These are phyloP conservation scores for Amphilophus citrinellus DNA, from an alignment of 2,113 vertebrate genomes.

Conservation along the genomic window DNA sequence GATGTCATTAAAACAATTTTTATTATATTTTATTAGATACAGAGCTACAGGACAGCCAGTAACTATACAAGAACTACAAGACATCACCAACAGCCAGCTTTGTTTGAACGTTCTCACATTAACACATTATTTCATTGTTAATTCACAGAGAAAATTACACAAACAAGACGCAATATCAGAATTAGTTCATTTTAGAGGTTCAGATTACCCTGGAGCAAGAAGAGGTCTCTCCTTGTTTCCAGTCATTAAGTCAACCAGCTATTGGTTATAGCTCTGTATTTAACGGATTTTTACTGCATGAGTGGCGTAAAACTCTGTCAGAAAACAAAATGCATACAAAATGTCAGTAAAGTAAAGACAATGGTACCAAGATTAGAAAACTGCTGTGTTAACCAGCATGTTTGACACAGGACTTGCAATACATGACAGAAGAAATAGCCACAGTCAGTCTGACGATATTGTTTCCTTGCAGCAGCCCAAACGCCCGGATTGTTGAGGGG, in stretches of 20 bases:
- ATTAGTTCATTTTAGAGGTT: background rate
- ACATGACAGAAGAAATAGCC: conserved; percentile 30
- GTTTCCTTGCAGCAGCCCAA: conserved; percentile 55
- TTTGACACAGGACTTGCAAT: conserved; percentile 32
- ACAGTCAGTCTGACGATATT: conserved; percentile 30
- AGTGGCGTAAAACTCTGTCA: background rate
- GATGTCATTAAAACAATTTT: background rate
- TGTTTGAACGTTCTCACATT: background rate
- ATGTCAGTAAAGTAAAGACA: background rate
- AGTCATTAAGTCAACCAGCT: background rate
- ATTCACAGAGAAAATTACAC: background rate
- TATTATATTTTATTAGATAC: too few species aligned
- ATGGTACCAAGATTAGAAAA: conserved; percentile 23
- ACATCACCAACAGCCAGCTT: background rate
- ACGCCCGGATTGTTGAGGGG: conserved; percentile 66
- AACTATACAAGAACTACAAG: background rate
- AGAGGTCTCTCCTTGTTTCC: background rate
- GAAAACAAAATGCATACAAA: background rate
- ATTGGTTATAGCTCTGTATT: background rate
- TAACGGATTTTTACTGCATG: background rate
- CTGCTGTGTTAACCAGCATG: conserved; percentile 16
- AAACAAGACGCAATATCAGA: background rate
- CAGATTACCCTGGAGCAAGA: background rate
- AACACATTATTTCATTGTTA: conserved; percentile 6
- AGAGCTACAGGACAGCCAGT: background rate